Conservation (phyloP, 2,888 invertebrate genomes). For the Acleris sparsana region DNA sequence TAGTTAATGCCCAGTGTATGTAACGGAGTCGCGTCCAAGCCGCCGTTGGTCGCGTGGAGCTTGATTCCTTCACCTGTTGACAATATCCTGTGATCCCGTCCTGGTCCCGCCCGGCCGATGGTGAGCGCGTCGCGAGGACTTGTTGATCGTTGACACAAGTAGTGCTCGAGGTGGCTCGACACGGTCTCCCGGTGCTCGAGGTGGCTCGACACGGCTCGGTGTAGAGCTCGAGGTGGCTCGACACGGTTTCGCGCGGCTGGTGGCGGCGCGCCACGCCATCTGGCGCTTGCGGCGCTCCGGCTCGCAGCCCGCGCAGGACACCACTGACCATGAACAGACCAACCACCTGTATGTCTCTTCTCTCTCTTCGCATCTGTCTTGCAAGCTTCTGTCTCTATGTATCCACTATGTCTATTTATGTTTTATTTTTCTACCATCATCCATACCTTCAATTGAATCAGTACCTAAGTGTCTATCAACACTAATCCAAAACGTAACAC, state of each 20-base stretch:
- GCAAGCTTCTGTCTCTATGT: conserved; percentile 51
- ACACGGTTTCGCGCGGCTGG: conserved; percentile 87
- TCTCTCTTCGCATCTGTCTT: conserved; percentile 61
- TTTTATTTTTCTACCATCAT: not conserved
- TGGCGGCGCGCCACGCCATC: conserved; percentile 88
- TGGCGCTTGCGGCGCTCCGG: conserved; percentile 86
- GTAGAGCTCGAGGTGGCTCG: conserved; percentile 84
- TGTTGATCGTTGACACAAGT: conserved; percentile 60
- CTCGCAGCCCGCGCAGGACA: conserved; percentile 78
- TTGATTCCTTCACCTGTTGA: conserved; percentile 48
- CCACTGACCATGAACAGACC: conserved; percentile 81
- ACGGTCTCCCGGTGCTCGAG: conserved; percentile 67
- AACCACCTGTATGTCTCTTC: conserved; percentile 82
- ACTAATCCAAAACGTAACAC: no score
- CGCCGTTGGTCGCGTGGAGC: conserved; percentile 54
- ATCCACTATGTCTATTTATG: conserved; percentile 39
- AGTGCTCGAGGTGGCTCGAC: conserved; percentile 83
- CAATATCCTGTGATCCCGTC: conserved; percentile 39
- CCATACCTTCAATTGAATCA: not conserved
- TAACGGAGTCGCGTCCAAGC: conserved; percentile 63
- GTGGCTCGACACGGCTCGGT: conserved; percentile 87
- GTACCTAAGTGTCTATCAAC: not conserved
- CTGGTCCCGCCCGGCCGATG: conserved; percentile 46
- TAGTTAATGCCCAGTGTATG: conserved; percentile 38
- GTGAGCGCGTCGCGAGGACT: conserved; percentile 59